Base-by-base conservation (phyloP, 2,888 invertebrate species). In the Epistrophe grossulariae region DNA sequence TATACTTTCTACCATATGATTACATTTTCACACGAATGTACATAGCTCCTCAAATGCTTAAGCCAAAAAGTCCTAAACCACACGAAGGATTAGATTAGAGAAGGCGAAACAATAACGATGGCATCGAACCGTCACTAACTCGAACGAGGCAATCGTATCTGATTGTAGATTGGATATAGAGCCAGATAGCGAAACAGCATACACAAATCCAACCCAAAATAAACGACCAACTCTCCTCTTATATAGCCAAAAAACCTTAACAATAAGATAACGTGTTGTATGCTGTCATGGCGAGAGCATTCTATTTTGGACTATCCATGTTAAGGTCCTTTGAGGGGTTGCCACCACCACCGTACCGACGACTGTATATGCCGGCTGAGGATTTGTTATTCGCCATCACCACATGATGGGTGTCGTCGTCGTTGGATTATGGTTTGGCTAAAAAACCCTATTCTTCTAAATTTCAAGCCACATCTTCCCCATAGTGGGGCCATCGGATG, bases 111-210 rank as follows among this genome's bases (percentile, higher is more conserved):
- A 85, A 85, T 85, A 85, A 85, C 85, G 85, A 85, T 82, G 85
- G 82, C 85, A 85, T 85, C 85, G 85, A 85, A 85, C 85, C 85
- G 85, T 85, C 85, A 82, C 85, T 85, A 85, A 85, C 85, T 85
- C 70, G 82, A 85, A 85, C 82, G 82, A 85, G 82, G 78, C 85
- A 85, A 85, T 85, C 78, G 73, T 85, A 85, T 85, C 85, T 85
- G 85, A 85, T 85, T 85, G 82, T 71, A 85, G 82, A 85, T 85
- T 85, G 85, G 78, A 77, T 81, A 77, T 70, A 70, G 48, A 28
- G 40, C 66, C 66, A 73, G 82, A 77, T 77, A 77, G 74, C 48
- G 62, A 60, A 10, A 68, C 50, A 24, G 24, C 24, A 59, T 60
- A 80, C 43, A 73, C 68, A 78, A 48, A 72, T 40, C 28, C 31